Evolutionary conservation across 2,113 vertebrate genomes (phyloP).

Genomic region (Daboia siamensis): DNA sequence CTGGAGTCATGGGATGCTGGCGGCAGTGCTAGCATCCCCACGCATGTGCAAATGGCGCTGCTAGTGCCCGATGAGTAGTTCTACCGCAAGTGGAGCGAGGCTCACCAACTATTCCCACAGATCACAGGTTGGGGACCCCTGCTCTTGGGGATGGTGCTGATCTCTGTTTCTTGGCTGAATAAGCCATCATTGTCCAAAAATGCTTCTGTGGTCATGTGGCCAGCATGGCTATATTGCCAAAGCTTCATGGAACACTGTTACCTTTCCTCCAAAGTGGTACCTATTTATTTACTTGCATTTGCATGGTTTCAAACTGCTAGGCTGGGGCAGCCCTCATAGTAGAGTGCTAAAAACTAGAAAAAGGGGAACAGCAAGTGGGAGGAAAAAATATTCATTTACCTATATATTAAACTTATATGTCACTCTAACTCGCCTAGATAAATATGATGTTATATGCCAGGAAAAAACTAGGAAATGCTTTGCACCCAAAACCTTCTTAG

Average conservation of each 20-base stretch:
- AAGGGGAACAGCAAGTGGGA: background rate
- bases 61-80: too few species aligned
- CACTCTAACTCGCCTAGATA: background rate
- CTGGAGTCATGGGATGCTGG: too few species aligned
- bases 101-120: too few species aligned
- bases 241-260: background rate
- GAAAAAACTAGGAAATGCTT: background rate
- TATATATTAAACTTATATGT: background rate
- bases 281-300: background rate
- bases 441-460: background rate
- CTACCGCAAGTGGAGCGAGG: too few species aligned
- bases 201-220: background rate
- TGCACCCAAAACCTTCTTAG: background rate
- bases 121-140: too few species aligned
- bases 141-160: too few species aligned
- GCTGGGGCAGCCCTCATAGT: background rate
- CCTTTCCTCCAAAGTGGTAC: background rate
- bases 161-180: too few species aligned
- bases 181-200: too few species aligned
- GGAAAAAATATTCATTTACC: background rate
- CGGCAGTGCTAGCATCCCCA: too few species aligned
- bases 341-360: constrained; percentile 1
- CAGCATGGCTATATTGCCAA: background rate
- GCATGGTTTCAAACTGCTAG: background rate
- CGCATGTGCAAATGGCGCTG: too few species aligned